Conservation (phyloP, 1,140 invertebrate genomes). For the Wasmannia auropunctata region DNA sequence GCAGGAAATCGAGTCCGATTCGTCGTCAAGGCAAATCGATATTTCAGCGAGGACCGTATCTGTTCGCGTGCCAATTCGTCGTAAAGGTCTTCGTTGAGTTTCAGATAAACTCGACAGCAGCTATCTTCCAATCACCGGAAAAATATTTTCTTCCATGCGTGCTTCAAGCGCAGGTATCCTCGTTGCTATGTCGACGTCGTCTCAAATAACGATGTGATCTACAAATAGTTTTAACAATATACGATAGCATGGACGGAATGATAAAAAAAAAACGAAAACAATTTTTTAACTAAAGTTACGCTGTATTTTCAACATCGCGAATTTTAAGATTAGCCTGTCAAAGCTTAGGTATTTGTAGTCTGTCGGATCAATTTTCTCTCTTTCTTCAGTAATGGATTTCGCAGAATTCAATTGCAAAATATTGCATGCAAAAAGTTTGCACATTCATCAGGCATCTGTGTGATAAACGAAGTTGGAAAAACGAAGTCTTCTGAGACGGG, state of each 20-base stretch:
- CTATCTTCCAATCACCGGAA: neutral
- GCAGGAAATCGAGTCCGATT: slow-evolving; percentile 9
- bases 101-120: slow-evolving; percentile 27
- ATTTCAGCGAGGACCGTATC: neutral
- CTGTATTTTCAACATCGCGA: too few species aligned
- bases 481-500: neutral
- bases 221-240: neutral
- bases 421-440: neutral
- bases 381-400: neutral
- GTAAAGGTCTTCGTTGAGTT: slow-evolving; percentile 21
- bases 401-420: neutral
- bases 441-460: neutral
- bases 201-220: neutral
- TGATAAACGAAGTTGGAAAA: neutral
- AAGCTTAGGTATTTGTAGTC: too few species aligned
- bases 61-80: slow-evolving; percentile 33
- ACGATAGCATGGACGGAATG: neutral
- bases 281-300: neutral
- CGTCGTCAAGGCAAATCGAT: slow-evolving; percentile 39
- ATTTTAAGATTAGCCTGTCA: neutral
- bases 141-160: neutral
- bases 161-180: neutral
- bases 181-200: neutral
- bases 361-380: neutral
- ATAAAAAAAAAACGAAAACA: neutral